Evolutionary conservation across 2,113 vertebrate species (phyloP), one percentile per base, ranked within the genome.

Genomic region (Percina caprodes): DNA sequence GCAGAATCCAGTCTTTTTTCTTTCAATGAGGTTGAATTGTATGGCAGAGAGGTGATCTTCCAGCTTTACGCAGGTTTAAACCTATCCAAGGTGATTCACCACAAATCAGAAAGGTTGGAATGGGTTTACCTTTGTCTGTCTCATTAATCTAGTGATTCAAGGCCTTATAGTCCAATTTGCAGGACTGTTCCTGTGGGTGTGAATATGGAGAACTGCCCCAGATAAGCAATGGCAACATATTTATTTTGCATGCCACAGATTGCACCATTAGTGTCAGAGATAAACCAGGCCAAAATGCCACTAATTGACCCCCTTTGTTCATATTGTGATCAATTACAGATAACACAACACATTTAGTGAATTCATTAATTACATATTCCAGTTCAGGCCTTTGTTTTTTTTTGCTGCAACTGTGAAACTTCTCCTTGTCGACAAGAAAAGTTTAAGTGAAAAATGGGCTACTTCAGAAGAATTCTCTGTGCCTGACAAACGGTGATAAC

Each of bases 401-500:
- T 46, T 6, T 33, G 33, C 49, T 12, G 12, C 51, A 49, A 21
- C 51, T 26, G 58, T 55, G 5, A 79, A 78, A 88, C 65, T 80
- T 70, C 35, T 81, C 42, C 10, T 42, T 23, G 30, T 62, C 2
- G 2, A 60, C 52, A 59, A 51, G 55, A 69, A 69, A 83, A 85
- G 81, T 86, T 78, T 24, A 68, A 42, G 30, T 30, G 7, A 42
- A 75, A 87, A 83, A 68, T 24, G 68, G 51, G 42, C 42, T 65
- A 79, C 83, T 89, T 89, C 79, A 80, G 76, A 86, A 70, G 75
- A 83, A 77, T 73, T 82, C 51, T 68, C 16, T 77, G 77, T 83
- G 90, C 70, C 88, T 94, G 93, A 92, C 87, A 90, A 90, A 81
- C 24, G 12, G 73, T 79, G 90, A 95, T 90, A 88, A 89, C 86